Base-by-base conservation (phyloP, 1,140 invertebrate species). In the Drosophila sp. region DNA sequence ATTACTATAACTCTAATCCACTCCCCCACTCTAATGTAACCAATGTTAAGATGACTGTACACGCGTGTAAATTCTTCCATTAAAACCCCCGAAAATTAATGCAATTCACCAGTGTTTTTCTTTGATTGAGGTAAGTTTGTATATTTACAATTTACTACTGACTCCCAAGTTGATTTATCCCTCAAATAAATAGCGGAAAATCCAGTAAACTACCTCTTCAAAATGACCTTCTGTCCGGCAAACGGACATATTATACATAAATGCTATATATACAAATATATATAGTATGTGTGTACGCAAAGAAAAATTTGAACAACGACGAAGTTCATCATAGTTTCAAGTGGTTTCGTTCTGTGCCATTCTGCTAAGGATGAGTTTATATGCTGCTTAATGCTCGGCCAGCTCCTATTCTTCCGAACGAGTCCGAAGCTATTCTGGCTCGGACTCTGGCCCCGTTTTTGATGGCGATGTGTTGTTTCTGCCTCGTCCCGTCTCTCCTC, bases 11-110 rank as follows among this genome's bases (percentile, higher is more conserved):
- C 44, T 50, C 44, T 50, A 50, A 50, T 50, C 44, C 44, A 70
- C 30, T 63, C 60, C 62, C 62, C 63, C 72, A 78, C 38, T 58
- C 55, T 73, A 73, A 70, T 70, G 67, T 81, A 77, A 66, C 77
- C 60, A 56, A 78, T 82, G 60, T 78, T 82, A 75, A 82, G 64
- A 60, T 33, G 73, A 77, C 69, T 62, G 80, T 64, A 69, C 41
- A 41, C 56, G 70, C 60, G 68, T 76, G 66, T 75, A 78, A 82
- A 79, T 82, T 82, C 79, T 82, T 83, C 80, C 79, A 82, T 82
- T 79, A 82, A 79, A 68, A 72, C 25, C 27, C 25, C 54, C 54
- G 54, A 56, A 56, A 56, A 56, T 56, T 33, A 60, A 23, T 60
- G 30, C 32, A 60, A 60, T 27, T 23, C 44, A 5, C 4, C 7